Base-by-base conservation (phyloP, 1,140 invertebrate species). In the Steinernema khuongi region DNA sequence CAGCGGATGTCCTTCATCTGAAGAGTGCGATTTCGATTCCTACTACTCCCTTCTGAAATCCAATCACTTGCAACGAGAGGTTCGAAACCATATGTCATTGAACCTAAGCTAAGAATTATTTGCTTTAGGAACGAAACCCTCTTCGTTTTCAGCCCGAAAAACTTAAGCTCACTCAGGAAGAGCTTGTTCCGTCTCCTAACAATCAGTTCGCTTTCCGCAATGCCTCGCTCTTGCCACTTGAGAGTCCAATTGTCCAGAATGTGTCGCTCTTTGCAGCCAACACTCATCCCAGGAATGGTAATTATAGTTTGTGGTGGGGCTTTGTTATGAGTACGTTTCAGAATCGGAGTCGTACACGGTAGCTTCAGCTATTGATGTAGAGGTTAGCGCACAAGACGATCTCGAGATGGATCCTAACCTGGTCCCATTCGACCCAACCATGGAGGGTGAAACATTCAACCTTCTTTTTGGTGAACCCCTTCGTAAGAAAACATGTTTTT, bases 241-340 rank as follows among this genome's bases (percentile, higher is more conserved):
- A 60, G 26, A 60, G 50, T 26, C 50, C 50, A 26, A 60, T 60
- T 60, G 50, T 60, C 4, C 50, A 60, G 50, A 60, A 60, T 22
- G 50, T 60, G 14, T 60, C 50, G 4, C 50, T 60, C 4, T 60
- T 60, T 22, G 14, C 50, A 2, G 50, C 50, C 19, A 22, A 60
- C 50, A 60, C 26, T 60, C 50, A 60, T 22, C 50, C 50, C 26
- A 14, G 4, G 4, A 60, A 60, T 22, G 50, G 50, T 60, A 60
- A 60, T n/a, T 41, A 11, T 41, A 11, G 36, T 11, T 41, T 41
- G 7, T 41, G 7, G 7, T 11, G 7, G n/a, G n/a, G 7, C n/a
- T 7, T n/a, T 41, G 7, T 41, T 41, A 7, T 11, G n/a, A 11
- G 36, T 11, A 41, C 36, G 7, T 22, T 60, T 22, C 50, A 60